phyloP scores from a whole-genome alignment of 1,140 invertebrate species.

The fruit fly (Drosophila melanogaster) region Release_6_plus_ISO1_MT NT_033777.3:24827001-24827500 shows the following conservation, averaged over 20 bases:
- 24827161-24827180: constrained; percentile 91
- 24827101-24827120: constrained; percentile 18
- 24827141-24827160: constrained; percentile 86
- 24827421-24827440: constrained; percentile 95
- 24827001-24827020: constrained; percentile 78
- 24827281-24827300: background rate
- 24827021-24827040: constrained; percentile 82
- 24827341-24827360: constrained; percentile 90
- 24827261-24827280: constrained; percentile 91
- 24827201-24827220: constrained; percentile 95
- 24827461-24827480: constrained; percentile 93
- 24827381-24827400: constrained; percentile 94
- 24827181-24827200: constrained; percentile 92
- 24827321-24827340: constrained; percentile 89
- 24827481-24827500: constrained; percentile 94
- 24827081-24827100: constrained; percentile 84
- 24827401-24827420: constrained; percentile 93
- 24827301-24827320: background rate
- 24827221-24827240: constrained; percentile 95
- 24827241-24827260: constrained; percentile 96
- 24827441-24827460: constrained; percentile 95
- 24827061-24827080: constrained; percentile 82
- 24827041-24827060: constrained; percentile 83
- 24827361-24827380: constrained; percentile 89
- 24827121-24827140: background rate